phyloP scores from a whole-genome alignment of 1,140 invertebrate genomes.

The Melanaphis sacchari region DNA sequence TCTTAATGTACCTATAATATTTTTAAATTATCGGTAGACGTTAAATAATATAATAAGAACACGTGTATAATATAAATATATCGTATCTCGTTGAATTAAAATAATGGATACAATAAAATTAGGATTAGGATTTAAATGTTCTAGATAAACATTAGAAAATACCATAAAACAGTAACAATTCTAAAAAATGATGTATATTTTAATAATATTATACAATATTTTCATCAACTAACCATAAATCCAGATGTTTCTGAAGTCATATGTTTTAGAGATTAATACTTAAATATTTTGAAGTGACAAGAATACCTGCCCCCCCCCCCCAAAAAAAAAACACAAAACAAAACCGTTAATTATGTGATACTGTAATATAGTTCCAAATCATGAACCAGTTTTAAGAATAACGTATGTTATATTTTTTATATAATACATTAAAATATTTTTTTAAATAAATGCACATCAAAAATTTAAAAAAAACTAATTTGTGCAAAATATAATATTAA shows the following conservation, averaged over 20 bases:
- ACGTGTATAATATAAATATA: background rate
- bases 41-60: background rate
- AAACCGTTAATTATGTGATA: background rate
- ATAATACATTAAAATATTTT: no score
- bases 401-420: background rate
- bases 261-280: background rate
- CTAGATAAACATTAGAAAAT: background rate
- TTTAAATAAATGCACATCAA: background rate
- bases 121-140: background rate
- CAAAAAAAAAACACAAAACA: background rate
- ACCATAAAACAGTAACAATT: background rate
- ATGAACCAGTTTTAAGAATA: background rate
- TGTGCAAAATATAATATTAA: background rate
- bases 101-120: background rate
- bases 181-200: background rate
- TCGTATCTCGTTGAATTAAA: background rate
- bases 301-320: no score
- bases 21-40: background rate
- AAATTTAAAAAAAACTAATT: background rate
- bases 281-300: background rate
- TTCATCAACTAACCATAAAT: background rate
- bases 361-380: background rate
- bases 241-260: background rate
- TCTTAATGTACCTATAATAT: background rate
- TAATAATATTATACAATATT: background rate